These are phyloP conservation scores for Pelobates cultripes DNA, from an alignment of 2,797 vertebrate species.

Conservation along the genomic window DNA sequence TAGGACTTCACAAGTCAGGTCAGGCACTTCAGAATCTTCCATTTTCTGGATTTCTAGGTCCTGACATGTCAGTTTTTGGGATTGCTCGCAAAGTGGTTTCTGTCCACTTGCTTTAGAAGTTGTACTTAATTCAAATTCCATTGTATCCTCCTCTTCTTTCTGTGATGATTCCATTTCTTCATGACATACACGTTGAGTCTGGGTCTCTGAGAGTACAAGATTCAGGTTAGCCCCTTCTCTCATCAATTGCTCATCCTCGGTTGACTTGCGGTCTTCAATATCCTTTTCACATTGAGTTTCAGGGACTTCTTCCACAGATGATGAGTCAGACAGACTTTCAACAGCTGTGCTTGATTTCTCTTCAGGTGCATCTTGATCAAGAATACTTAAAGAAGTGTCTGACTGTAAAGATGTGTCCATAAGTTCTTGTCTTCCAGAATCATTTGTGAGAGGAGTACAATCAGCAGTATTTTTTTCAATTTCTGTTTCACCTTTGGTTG, in stretches of 20 bases:
- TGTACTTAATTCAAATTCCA: conserved; percentile 60
- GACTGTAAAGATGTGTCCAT: conserved; percentile 60
- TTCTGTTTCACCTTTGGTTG: conserved; percentile 44
- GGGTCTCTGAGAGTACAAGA: conserved; percentile 72
- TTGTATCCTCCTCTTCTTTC: conserved; percentile 56
- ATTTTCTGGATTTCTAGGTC: conserved; percentile 55
- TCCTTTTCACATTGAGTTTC: conserved; percentile 68
- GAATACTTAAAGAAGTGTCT: conserved; percentile 53
- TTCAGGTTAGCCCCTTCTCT: conserved; percentile 59
- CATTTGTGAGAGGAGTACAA: conserved; percentile 40
- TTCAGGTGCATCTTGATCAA: conserved; percentile 60
- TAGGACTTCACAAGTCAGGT: conserved; percentile 43
- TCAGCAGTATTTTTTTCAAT: conserved; percentile 47
- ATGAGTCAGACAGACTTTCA: conserved; percentile 57
- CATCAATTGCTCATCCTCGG: conserved; percentile 45
- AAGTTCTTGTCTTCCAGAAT: conserved; percentile 64
- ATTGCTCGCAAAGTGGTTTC: conserved; percentile 37
- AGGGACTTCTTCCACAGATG: conserved; percentile 63
- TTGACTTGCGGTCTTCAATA: conserved; percentile 41
- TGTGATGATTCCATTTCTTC: conserved; percentile 53
- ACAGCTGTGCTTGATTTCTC: conserved; percentile 42
- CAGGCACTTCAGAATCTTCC: conserved; percentile 55
- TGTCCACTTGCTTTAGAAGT: conserved; percentile 57
- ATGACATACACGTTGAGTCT: conserved; percentile 63
- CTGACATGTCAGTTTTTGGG: conserved; percentile 55